Evolutionary conservation across 2,113 vertebrate species (phyloP).

Genomic region (Sinocyclocheilus grahami): DNA sequence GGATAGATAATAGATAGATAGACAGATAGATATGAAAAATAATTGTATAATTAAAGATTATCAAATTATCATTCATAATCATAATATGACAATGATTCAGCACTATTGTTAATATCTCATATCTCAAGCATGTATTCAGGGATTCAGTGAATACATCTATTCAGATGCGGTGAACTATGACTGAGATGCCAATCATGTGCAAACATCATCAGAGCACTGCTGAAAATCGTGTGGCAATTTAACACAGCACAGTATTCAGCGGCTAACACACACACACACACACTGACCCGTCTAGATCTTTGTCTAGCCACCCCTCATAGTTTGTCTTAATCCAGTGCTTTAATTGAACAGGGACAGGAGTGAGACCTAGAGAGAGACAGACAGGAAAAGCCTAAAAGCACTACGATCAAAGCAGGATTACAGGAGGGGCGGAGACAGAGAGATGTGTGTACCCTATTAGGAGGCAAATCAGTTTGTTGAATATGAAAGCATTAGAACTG

Average conservation of each 20-base stretch:
- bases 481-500: conserved; percentile 63
- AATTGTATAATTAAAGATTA: too few species aligned
- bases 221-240: background rate
- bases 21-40: background rate
- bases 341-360: background rate
- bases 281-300: background rate
- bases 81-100: too few species aligned
- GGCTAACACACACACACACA: background rate
- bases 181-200: background rate
- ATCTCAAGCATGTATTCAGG: background rate
- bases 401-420: background rate
- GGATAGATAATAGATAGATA: background rate
- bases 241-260: background rate
- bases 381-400: background rate
- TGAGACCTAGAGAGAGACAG: background rate
- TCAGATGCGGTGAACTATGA: background rate
- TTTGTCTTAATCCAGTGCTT: background rate
- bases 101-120: background rate
- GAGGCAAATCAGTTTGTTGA: conserved; percentile 67
- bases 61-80: too few species aligned
- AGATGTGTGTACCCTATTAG: conserved; percentile 69
- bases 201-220: background rate
- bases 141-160: background rate
- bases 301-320: background rate
- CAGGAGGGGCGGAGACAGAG: conserved; percentile 8